These are phyloP conservation scores for Alitta virens DNA, from an alignment of 2,888 invertebrate species.

Conservation along the genomic window DNA sequence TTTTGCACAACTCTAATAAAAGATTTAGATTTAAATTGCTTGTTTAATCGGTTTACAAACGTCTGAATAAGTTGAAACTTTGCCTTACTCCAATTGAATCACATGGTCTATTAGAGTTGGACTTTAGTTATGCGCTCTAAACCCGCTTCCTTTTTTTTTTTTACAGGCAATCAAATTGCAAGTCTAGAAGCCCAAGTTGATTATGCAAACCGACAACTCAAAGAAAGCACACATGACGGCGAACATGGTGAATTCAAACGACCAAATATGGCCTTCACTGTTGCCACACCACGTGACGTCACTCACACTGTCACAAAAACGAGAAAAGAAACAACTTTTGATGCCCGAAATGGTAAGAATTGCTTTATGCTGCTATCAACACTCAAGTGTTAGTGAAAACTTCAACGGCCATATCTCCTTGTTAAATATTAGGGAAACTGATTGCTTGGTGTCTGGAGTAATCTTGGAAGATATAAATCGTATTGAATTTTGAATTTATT, in stretches of 20 bases:
- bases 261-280: background rate
- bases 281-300: background rate
- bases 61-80: too few relatives aligned
- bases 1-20: too few relatives aligned
- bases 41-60: too few relatives aligned
- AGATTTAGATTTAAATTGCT: too few relatives aligned
- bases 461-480: background rate
- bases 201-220: constrained; percentile 6
- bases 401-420: background rate
- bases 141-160: too few relatives aligned
- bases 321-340: constrained; percentile 7
- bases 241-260: background rate
- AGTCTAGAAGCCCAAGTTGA: constrained; percentile 13
- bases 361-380: background rate
- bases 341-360: constrained; percentile 1
- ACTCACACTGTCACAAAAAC: background rate
- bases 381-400: background rate
- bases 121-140: too few relatives aligned
- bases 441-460: too few relatives aligned
- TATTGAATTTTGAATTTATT: background rate
- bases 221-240: background rate
- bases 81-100: too few relatives aligned
- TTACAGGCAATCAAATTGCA: too few relatives aligned
- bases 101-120: too few relatives aligned
- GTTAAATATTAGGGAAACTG: background rate